Percentiles rank a stretch among this genome's conserved stretches.
Evolutionary conservation across 2,888 invertebrate genomes (phyloP).

Genomic region (Oscheius sp.): DNA sequence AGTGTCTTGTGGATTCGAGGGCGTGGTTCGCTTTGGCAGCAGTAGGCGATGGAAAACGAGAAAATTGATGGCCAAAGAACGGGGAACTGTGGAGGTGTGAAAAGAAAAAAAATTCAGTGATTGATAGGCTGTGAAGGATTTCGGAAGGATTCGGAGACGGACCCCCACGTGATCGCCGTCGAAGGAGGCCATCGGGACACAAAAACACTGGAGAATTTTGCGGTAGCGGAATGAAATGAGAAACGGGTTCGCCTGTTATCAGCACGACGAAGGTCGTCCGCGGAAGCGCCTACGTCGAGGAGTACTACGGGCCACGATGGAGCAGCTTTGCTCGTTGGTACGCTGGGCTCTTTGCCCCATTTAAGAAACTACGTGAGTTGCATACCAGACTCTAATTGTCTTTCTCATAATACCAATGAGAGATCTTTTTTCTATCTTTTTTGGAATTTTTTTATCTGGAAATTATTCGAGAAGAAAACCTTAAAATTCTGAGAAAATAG

Average conservation of each 20-base stretch:
- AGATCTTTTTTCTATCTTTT: not conserved
- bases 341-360: no score
- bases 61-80: not conserved
- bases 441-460: not conserved
- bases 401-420: not conserved
- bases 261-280: conserved; percentile 25
- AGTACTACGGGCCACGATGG: no score
- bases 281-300: no score
- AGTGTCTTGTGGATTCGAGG: not conserved
- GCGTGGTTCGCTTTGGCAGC: not conserved
- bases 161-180: conserved; percentile 3
- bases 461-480: not conserved
- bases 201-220: conserved; percentile 24
- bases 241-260: conserved; percentile 31
- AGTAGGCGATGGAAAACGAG: not conserved
- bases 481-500: no score
- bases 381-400: no score
- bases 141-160: not conserved
- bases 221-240: conserved; percentile 17
- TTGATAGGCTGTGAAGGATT: conserved; percentile 1
- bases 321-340: no score
- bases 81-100: not conserved
- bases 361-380: no score
- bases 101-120: not conserved
- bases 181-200: conserved; percentile 23